A percentile compares a stretch with the other conserved stretches of the same genome.
phyloP scores from a whole-genome alignment of 2,797 vertebrate genomes.

The Rhabdophis nuchalis region DNA sequence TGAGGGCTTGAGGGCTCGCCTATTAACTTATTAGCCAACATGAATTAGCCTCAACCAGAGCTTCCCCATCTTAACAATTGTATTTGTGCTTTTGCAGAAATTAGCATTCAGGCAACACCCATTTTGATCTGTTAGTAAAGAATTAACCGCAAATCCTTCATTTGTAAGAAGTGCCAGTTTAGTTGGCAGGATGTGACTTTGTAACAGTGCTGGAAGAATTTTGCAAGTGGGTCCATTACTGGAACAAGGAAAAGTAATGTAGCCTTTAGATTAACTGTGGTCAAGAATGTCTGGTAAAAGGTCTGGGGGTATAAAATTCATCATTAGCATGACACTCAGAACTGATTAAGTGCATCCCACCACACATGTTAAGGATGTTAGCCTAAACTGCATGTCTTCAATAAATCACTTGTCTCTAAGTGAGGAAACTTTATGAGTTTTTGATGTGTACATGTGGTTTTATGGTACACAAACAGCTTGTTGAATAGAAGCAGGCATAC shows the following conservation, averaged over 20 bases:
- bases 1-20: neutral
- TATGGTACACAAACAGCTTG: neutral
- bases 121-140: neutral
- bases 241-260: neutral
- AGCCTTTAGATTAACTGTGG: neutral
- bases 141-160: neutral
- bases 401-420: neutral
- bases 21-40: neutral
- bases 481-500: neutral
- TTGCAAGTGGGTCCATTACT: neutral
- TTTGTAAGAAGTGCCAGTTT: neutral
- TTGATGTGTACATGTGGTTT: neutral
- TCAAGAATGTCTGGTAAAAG: neutral
- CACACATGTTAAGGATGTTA: neutral
- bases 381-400: neutral
- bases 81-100: neutral
- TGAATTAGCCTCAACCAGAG: neutral
- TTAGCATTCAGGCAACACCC: neutral
- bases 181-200: neutral
- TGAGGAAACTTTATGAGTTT: neutral
- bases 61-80: neutral
- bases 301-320: neutral
- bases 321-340: neutral
- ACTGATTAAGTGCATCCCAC: neutral
- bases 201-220: neutral